A percentile compares a stretch with the other conserved stretches of the same genome.
Conservation (phyloP, 2,888 invertebrate species). For the Ochropleura plecta region DNA sequence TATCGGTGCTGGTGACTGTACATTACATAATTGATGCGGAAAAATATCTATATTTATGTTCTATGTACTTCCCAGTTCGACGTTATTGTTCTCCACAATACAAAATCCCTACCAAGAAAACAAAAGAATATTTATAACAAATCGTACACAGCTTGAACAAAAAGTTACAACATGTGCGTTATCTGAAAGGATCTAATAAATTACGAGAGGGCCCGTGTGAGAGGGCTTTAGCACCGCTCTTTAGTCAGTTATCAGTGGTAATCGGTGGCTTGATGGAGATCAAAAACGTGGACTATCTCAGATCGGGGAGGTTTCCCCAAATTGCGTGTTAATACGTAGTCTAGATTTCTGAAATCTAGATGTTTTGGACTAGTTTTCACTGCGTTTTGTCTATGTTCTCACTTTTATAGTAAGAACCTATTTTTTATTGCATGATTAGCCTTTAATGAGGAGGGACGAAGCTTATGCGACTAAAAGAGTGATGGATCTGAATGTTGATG, state of each 20-base stretch:
- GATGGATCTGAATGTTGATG: too few species aligned
- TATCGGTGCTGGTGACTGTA: too few species aligned
- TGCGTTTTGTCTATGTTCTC: background rate
- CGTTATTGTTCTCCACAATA: conserved; percentile 1
- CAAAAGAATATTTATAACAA: conserved; percentile 50
- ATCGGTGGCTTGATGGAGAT: conserved; percentile 54
- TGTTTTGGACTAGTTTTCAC: background rate
- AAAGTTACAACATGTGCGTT: conserved; percentile 48
- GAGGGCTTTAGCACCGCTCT: conserved; percentile 42
- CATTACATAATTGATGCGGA: background rate
- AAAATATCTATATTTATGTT: background rate
- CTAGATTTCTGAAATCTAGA: conserved; percentile 36
- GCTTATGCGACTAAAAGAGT: too few species aligned
- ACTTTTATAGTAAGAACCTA: too few species aligned
- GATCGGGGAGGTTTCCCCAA: conserved; percentile 64
- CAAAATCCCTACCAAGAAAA: conserved; percentile 17
- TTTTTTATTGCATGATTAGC: too few species aligned
- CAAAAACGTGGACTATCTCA: conserved; percentile 72
- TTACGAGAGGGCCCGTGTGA: conserved; percentile 38
- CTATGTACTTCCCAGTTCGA: background rate
- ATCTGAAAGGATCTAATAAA: conserved; percentile 58
- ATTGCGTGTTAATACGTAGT: conserved; percentile 71
- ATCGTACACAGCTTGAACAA: conserved; percentile 35
- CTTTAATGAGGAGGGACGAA: too few species aligned
- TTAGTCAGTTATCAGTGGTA: conserved; percentile 45